Conservation (phyloP, 2,113 vertebrate species). For the Hystrix cristata region DNA sequence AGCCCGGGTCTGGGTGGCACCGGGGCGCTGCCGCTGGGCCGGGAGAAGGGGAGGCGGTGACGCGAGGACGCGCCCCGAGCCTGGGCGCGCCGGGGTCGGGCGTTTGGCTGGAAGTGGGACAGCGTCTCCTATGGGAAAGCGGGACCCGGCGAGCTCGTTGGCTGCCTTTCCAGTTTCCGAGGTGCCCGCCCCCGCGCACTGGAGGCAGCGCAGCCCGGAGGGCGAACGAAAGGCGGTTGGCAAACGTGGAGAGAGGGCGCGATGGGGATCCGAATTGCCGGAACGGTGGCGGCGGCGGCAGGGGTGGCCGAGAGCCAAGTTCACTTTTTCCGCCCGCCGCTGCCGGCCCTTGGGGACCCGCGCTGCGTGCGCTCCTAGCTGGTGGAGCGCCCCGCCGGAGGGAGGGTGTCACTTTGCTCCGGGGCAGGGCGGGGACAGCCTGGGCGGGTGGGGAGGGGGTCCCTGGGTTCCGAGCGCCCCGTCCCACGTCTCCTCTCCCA, state of each 20-base stretch:
- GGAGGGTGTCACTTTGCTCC: background rate
- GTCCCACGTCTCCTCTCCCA: conserved; percentile 33
- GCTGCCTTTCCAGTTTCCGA: conserved; percentile 80
- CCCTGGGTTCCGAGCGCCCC: conserved; percentile 2
- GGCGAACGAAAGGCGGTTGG: conserved; percentile 68
- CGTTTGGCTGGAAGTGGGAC: conserved; percentile 74
- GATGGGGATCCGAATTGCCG: conserved; percentile 11
- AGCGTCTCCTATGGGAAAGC: conserved; percentile 78
- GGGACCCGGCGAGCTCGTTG: conserved; percentile 69
- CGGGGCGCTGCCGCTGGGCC: conserved; percentile 14
- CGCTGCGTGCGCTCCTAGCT: background rate
- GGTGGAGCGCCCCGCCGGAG: conserved; percentile 37
- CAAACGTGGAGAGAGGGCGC: conserved; percentile 61
- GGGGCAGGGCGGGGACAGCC: background rate
- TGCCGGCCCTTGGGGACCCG: background rate
- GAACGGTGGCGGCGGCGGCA: background rate
- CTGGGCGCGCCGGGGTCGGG: conserved; percentile 70
- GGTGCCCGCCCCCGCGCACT: conserved; percentile 79
- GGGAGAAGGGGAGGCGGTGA: background rate
- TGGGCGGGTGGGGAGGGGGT: background rate
- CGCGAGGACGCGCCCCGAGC: conserved; percentile 48
- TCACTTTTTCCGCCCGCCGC: conserved; percentile 55
- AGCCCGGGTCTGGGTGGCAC: background rate
- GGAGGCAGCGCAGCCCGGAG: conserved; percentile 69
- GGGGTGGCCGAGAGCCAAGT: conserved; percentile 56